A percentile compares a stretch with the other conserved stretches of the same genome.
Evolutionary conservation across 2,888 invertebrate genomes (phyloP).

Genomic region (Sinohyriopsis cumingii): DNA sequence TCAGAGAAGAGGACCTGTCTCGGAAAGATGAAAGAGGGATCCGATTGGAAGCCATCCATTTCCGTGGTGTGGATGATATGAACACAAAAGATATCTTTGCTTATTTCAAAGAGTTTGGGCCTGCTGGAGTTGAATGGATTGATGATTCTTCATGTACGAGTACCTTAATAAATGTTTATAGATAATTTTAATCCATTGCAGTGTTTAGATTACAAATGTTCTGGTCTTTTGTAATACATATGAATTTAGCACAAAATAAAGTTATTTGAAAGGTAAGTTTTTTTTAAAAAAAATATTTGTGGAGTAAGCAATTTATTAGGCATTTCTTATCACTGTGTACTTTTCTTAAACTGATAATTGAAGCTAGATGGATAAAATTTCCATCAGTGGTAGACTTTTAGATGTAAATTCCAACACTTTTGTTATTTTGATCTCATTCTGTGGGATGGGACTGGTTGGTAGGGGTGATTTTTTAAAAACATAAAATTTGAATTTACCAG

Average conservation of each 20-base stretch:
- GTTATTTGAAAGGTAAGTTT: not conserved
- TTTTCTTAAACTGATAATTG: too few species aligned
- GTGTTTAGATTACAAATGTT: not conserved
- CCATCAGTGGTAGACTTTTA: too few species aligned
- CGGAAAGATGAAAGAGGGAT: constrained; percentile 61
- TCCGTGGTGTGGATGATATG: constrained; percentile 84
- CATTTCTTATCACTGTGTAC: too few species aligned
- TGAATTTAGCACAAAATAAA: not conserved
- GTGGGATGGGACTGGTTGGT: too few species aligned
- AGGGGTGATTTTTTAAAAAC: too few species aligned
- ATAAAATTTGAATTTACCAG: too few species aligned
- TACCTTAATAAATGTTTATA: not conserved
- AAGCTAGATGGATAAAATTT: too few species aligned
- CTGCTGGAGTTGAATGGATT: constrained; percentile 87
- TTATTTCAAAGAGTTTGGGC: constrained; percentile 84
- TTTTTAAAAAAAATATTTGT: too few species aligned
- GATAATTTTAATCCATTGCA: not conserved
- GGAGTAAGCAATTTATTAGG: too few species aligned
- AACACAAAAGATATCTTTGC: constrained; percentile 85
- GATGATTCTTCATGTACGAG: constrained; percentile 82
- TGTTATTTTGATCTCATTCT: too few species aligned
- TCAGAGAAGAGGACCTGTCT: constrained; percentile 55
- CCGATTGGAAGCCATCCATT: constrained; percentile 80
- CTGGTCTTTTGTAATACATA: not conserved
- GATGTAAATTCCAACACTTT: too few species aligned